Percentiles rank a stretch among this genome's conserved stretches.
phyloP scores from a whole-genome alignment of 2,113 vertebrate genomes.

The Hirundichthys speculiger region DNA sequence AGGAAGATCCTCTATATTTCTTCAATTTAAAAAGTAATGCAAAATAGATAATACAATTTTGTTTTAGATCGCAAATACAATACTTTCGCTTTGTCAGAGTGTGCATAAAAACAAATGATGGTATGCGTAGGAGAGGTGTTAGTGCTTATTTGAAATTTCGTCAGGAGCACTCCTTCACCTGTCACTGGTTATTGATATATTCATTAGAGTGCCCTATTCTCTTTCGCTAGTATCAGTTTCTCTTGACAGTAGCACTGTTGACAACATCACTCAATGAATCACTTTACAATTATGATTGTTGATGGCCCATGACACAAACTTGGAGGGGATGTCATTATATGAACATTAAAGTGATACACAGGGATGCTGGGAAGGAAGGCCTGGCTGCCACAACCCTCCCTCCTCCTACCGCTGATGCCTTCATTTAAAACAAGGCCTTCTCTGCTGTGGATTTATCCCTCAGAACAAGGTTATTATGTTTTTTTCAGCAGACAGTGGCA shows the following conservation, averaged over 20 bases:
- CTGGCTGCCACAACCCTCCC: constrained; percentile 47
- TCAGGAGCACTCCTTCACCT: constrained; percentile 81
- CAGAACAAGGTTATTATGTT: constrained; percentile 13
- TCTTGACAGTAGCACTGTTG: constrained; percentile 83
- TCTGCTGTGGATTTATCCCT: constrained; percentile 48
- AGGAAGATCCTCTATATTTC: too few species aligned
- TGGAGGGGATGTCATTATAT: constrained; percentile 84
- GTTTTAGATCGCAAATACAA: neutral
- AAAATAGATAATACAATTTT: neutral
- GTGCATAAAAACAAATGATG: constrained; percentile 75
- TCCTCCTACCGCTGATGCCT: constrained; percentile 53
- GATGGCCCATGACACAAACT: constrained; percentile 87
- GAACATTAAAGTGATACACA: constrained; percentile 86
- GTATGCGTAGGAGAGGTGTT: constrained; percentile 70
- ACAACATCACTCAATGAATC: constrained; percentile 86
- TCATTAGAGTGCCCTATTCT: constrained; percentile 83
- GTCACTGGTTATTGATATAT: constrained; percentile 87
- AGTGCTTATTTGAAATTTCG: constrained; percentile 81
- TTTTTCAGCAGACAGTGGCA: constrained; percentile 22
- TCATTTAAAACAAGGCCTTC: constrained; percentile 57
- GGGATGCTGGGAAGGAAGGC: constrained; percentile 72
- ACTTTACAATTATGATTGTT: constrained; percentile 89
- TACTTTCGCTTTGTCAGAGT: constrained; percentile 44
- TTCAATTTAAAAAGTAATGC: too few species aligned
- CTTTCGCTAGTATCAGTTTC: constrained; percentile 81